Evolutionary conservation across 2,113 vertebrate species (phyloP), one percentile per base, ranked within the genome.

Genomic region (Corythornis vintsioides): DNA sequence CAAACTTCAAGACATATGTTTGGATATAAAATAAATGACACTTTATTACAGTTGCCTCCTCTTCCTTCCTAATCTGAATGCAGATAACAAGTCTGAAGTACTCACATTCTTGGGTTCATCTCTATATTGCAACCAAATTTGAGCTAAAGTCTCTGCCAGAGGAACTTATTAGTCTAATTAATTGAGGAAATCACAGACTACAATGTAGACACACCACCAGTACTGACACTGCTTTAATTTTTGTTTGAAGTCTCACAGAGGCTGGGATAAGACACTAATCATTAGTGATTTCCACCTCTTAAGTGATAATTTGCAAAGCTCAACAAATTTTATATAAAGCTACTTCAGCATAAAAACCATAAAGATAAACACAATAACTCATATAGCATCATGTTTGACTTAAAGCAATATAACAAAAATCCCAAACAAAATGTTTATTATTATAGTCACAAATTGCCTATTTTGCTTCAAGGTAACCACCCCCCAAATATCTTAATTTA

Each of bases 151-250:
- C 6, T 81, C 22, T 67, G 20, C 22, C 31, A 73, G 47, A 88
- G 25, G 20, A 70, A 11, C 5, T 56, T 59, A 42, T 40, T 77
- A 29, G 12, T 45, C 22, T 71, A 52, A 75, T 55, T 28, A 86
- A 40, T 13, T 48, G 50, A 38, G 29, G n/a, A 76, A 12, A 21
- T 17, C 33, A 66, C 8, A n/a, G 19, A 17, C 25, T 66, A 19
- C 25, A 56, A 25, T 2, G 4, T 0, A 83, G 47, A 85, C 19
- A 40, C 4, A 6, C 10, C 13, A 7, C 10, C 15, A 71, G 6
- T 28, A 57, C 19, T 33, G 22, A 76, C 40, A 73, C 15, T 38
- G 15, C 42, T 76, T 88, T 59, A 48, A 84, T 66, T 72, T 45
- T 35, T 56, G 12, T n/a, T 73, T 83, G 48, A 78, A 88, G 42